These are phyloP conservation scores for Phlogophora meticulosa DNA, from an alignment of 2,888 invertebrate genomes.

Conservation along the genomic window DNA sequence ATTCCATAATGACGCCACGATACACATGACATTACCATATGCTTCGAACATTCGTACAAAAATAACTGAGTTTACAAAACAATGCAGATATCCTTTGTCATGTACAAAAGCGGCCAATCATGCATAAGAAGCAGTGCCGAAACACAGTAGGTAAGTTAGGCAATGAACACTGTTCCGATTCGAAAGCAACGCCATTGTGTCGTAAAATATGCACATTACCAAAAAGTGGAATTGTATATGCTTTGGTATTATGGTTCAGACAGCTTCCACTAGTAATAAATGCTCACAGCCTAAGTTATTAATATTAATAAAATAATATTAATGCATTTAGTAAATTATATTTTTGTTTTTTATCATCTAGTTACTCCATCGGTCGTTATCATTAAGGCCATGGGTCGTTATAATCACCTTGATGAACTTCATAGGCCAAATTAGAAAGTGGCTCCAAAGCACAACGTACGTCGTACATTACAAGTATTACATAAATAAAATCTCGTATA, in stretches of 20 bases:
- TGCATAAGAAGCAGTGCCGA: neutral
- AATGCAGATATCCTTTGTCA: slow-evolving; percentile 25
- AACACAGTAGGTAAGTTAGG: slow-evolving; percentile 2
- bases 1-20: slow-evolving; percentile 33
- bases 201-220: neutral
- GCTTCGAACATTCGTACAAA: slow-evolving; percentile 22
- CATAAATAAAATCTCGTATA: slow-evolving; percentile 15
- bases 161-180: slow-evolving; percentile 20
- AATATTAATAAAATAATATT: neutral
- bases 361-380: slow-evolving; percentile 9
- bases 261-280: neutral
- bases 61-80: slow-evolving; percentile 33
- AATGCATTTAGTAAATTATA: neutral
- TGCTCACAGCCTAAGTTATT: neutral
- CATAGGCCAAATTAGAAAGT: slow-evolving; percentile 43
- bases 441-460: neutral
- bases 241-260: neutral
- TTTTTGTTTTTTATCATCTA: neutral
- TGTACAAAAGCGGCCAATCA: slow-evolving; percentile 11
- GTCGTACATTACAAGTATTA: slow-evolving; percentile 13
- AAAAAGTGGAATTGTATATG: neutral
- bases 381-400: slow-evolving; percentile 16
- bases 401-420: slow-evolving; percentile 35
- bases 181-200: slow-evolving; percentile 15
- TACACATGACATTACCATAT: slow-evolving; percentile 40